Evolutionary conservation across 2,113 vertebrate genomes (phyloP).

Genomic region (Zootoca vivipara): DNA sequence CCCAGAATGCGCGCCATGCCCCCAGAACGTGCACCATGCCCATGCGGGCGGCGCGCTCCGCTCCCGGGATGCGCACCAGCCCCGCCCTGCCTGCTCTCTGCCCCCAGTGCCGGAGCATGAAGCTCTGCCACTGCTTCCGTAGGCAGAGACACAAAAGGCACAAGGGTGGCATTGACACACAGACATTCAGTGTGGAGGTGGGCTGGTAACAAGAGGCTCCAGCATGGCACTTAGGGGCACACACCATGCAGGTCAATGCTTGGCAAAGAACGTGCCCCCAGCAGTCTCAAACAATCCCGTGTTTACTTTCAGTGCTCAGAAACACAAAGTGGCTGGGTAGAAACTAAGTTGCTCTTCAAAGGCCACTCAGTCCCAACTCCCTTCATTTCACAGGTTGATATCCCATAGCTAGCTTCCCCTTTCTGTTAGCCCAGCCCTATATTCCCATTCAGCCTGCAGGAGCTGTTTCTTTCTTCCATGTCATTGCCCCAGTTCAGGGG

Average conservation of each 20-base stretch:
- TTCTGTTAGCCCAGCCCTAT: background rate
- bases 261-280: slow-evolving; percentile 6
- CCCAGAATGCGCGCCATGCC: too few relatives aligned
- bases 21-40: too few relatives aligned
- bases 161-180: slow-evolving; percentile 40
- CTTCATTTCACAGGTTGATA: background rate
- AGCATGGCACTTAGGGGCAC: slow-evolving; percentile 39
- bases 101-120: too few relatives aligned
- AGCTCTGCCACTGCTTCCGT: too few relatives aligned
- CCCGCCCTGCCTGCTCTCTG: too few relatives aligned
- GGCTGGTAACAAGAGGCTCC: slow-evolving; percentile 28
- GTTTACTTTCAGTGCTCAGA: slow-evolving; percentile 26
- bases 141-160: slow-evolving; percentile 58
- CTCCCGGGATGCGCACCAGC: too few relatives aligned
- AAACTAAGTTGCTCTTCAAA: background rate
- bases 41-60: too few relatives aligned
- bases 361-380: background rate
- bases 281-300: slow-evolving; percentile 15
- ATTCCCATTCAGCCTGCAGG: slow-evolving; percentile 2
- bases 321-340: slow-evolving; percentile 11
- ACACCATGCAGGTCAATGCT: slow-evolving; percentile 23
- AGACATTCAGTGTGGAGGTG: slow-evolving; percentile 18
- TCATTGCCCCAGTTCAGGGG: background rate
- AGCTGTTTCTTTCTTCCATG: background rate
- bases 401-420: background rate